Evolutionary conservation across 2,797 vertebrate genomes (phyloP), one percentile per base, ranked within the genome.

Genomic region (Protonibea diacanthus): DNA sequence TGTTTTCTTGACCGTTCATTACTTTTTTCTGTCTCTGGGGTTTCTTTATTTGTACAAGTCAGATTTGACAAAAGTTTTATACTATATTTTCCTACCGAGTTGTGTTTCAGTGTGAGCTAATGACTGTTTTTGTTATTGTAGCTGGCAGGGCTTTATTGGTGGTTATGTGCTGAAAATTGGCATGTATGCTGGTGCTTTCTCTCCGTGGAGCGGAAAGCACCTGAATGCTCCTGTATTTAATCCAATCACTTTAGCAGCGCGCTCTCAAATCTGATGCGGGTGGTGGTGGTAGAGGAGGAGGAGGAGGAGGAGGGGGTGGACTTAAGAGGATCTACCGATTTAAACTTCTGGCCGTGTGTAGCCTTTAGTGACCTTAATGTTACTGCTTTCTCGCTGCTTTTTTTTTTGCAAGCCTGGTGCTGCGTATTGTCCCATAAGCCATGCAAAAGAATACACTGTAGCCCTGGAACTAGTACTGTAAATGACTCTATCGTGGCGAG

Each of bases 1-100:
- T 77, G 74, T 84, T 85, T 88, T 81, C 62, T 86, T 90, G 88
- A 73, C 55, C 45, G 55, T 71, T 78, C 23, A 67, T 80, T 77
- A 53, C 70, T 20, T 64, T 64, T 85, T 68, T 87, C 76, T 84
- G 78, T 91, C 56, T 87, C 74, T 80, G 68, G 71, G 40, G 56
- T 86, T 86, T 88, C 75, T 76, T 93, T 81, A 83, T 88, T 92
- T 94, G 86, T 92, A 92, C 86, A 93, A 92, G 82, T 93, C 82
- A 85, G 59, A 90, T 71, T 71, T 89, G 86, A 90, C 80, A 85
- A 85, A 92, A 86, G 81, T 95, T 96, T 96, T 95, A 93, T 95
- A 95, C 94, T 93, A 93, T 95, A 95, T 96, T 96, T 96, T 95
- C 94, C 86, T 95, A 96, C 93, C 6, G 73, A 92, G 72, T 90